Base-by-base conservation (phyloP, 2,888 invertebrate species). In the Sturmia bella region DNA sequence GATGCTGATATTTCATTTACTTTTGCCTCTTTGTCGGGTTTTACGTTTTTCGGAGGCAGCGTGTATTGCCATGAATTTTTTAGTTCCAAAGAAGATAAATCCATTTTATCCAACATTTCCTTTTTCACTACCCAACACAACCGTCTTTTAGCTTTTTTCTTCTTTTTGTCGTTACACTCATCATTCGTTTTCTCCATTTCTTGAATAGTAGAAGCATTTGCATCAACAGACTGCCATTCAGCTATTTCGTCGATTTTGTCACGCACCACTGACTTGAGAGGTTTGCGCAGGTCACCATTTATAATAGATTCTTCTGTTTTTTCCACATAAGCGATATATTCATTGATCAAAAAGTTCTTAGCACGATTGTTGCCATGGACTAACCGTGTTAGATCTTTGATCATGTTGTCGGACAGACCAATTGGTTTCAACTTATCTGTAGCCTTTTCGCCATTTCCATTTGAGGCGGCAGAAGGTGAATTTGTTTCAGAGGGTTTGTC, bases 71-170 rank as follows among this genome's bases (percentile, higher is more conserved):
- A 94, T 3, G 89, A 87, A 86, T 94, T 94, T 0, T 93, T 92
- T 17, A 93, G 76, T 0, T 90, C 86, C 0, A 94, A 86, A 45
- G 92, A 91, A 0, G 90, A 86, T 19, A 92, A 87, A 6, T 92
- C 88, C 88, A 93, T 93, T 85, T 93, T 91, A 41, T 92, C 90
- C 13, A 93, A 90, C 1, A 92, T 85, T 12, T 93, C 92, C 9
- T 92, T 91, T 0, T 92, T 87, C 0, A 95, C 94, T 85, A 93
- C 92, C 95, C 95, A 95, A 85, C 94, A 94, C n/a, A 90, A 88
- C 74, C 92, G 93, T 68, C 93, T 92, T 78, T 92, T 91, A 27
- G 84, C 87, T 45, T 87, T 89, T 50, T 86, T 89, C 5, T 84
- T 68, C 57, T 85, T 87, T 59, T 85, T 84, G 61, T 63, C 83